Conservation (phyloP, 1,140 invertebrate genomes). For the Heliconius nattereri region DNA sequence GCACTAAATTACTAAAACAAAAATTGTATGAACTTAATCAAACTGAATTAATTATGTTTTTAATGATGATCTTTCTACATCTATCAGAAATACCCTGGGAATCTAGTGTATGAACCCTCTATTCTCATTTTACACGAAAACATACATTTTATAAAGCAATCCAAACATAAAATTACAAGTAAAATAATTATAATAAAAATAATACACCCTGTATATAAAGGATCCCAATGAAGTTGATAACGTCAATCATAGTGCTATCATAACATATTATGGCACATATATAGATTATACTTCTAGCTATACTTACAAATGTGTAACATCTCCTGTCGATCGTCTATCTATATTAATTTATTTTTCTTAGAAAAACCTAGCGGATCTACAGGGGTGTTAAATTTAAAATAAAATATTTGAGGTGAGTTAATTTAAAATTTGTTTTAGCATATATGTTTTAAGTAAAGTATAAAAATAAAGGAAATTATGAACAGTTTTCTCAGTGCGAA, state of each 20-base stretch:
- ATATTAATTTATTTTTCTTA: not conserved
- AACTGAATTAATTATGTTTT: too few relatives aligned
- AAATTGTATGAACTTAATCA: too few relatives aligned
- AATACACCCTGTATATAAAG: constrained; percentile 14
- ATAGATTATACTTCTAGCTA: not conserved
- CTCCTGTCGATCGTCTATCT: not conserved
- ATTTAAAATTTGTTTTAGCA: not conserved
- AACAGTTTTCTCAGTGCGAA: not conserved
- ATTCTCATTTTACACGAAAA: not conserved
- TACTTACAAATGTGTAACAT: constrained; percentile 2
- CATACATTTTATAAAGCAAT: not conserved
- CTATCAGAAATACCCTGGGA: too few relatives aligned
- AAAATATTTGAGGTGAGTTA: not conserved
- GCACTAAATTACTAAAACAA: too few relatives aligned
- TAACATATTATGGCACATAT: constrained; percentile 10
- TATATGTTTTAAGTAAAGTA: too few relatives aligned
- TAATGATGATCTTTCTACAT: too few relatives aligned
- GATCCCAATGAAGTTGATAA: constrained; percentile 44
- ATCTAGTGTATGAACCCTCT: too few relatives aligned
- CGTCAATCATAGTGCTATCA: constrained; percentile 46
- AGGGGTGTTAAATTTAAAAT: not conserved
- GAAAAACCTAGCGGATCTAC: not conserved
- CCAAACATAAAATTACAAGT: not conserved
- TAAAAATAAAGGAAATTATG: not conserved
- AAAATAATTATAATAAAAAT: constrained; percentile 6